Evolutionary conservation across 2,797 vertebrate genomes (phyloP), one percentile per base, ranked within the genome.

Genomic region (Lagocephalus sceleratus): DNA sequence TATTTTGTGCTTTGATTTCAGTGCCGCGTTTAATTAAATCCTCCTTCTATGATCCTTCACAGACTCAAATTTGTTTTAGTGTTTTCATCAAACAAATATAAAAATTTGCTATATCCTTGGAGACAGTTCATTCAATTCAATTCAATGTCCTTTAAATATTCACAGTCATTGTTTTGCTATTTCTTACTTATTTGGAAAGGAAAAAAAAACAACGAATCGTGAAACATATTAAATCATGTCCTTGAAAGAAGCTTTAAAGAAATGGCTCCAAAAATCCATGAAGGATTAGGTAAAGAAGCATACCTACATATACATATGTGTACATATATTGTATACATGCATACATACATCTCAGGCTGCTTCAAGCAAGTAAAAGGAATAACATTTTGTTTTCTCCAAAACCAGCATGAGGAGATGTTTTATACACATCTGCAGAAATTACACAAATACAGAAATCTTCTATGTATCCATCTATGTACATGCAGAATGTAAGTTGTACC

Each of bases 121-220:
- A 88, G 82, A 84, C 85, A 85, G 81, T 74, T 70, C 41, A 81
- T 85, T 86, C 81, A 75, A 60, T 84, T 79, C 69, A 67, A 72
- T 84, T 81, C 70, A 69, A 71, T 80, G 84, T 86, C 67, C 79
- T 85, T 84, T 85, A 90, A 90, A 89, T 86, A 88, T 79, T 75
- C 67, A 63, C 75, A 83, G 75, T 83, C 75, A 81, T 75, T 70
- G 78, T 73, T 88, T 72, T 35, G 59, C 73, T 81, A 70, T 82
- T 83, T 86, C 78, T 63, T 73, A 76, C 81, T 64, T 76, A 70
- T 54, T 73, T 79, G 54, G 62, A 81, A 43, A 25, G 63, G 20
- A 0, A 44, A 9, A 3, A 45, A 71, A 63, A 49, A 21, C 53
- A 52, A 52, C 52, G 58, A 47, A 60, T n/a, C n/a, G n/a, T n/a